A percentile compares a stretch with the other conserved stretches of the same genome.
phyloP scores from a whole-genome alignment of 1,140 invertebrate genomes.

The Pteromalus puparum region DNA sequence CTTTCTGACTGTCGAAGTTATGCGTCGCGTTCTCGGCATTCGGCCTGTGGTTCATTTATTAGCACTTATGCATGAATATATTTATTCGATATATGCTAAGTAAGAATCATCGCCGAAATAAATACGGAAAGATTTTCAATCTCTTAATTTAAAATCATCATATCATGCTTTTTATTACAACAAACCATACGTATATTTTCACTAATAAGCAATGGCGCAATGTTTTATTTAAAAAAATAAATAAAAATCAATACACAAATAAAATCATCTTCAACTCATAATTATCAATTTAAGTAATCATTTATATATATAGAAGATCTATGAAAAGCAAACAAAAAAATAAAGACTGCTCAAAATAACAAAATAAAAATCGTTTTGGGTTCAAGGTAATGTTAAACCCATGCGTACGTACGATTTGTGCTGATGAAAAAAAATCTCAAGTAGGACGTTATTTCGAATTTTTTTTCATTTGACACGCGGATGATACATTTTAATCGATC shows the following conservation, averaged over 20 bases:
- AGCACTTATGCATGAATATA: conserved; percentile 4
- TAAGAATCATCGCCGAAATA: conserved; percentile 16
- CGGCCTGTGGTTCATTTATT: conserved; percentile 43
- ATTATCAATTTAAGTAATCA: conserved; percentile 31
- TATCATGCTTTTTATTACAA: conserved; percentile 30
- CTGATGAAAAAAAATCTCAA: conserved; percentile 5
- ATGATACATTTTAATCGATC: not conserved
- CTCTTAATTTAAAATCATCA: conserved; percentile 25
- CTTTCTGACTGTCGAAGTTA: not conserved
- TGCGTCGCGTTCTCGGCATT: conserved; percentile 22
- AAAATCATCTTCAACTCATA: not conserved
- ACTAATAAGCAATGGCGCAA: conserved; percentile 10
- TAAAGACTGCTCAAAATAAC: conserved; percentile 49
- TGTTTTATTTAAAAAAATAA: conserved; percentile 35
- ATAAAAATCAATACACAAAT: conserved; percentile 1
- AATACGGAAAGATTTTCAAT: conserved; percentile 20
- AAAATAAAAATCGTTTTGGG: conserved; percentile 33
- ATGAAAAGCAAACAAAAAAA: conserved; percentile 30
- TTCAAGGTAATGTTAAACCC: conserved; percentile 2
- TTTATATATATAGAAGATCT: conserved; percentile 38
- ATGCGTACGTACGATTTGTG: not conserved
- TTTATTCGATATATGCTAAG: conserved; percentile 27
- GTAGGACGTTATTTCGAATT: conserved; percentile 11
- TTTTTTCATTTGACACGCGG: conserved; percentile 13
- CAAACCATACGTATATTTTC: conserved; percentile 32